These are phyloP conservation scores for Chelonus formosanus DNA, from an alignment of 2,888 invertebrate genomes.

Conservation along the genomic window DNA sequence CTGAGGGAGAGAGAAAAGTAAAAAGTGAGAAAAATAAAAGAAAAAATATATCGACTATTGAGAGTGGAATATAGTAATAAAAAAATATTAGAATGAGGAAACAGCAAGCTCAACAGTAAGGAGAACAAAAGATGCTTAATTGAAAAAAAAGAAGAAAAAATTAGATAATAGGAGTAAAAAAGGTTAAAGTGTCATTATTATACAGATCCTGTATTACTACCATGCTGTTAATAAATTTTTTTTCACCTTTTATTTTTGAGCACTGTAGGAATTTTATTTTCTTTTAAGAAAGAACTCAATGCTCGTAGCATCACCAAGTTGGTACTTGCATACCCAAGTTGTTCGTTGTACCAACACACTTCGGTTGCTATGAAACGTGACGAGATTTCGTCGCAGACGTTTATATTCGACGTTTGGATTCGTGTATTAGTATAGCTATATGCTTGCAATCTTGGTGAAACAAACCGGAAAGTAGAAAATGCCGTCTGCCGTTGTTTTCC, in stretches of 20 bases:
- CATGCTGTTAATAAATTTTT: constrained; percentile 2
- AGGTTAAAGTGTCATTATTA: no score
- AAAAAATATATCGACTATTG: constrained; percentile 28
- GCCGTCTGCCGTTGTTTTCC: background rate
- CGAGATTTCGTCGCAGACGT: constrained; percentile 26
- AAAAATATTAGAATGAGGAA: no score
- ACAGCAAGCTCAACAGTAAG: no score
- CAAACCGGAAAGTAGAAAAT: constrained; percentile 9
- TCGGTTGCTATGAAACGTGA: constrained; percentile 30
- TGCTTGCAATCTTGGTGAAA: background rate
- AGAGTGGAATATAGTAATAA: constrained; percentile 4
- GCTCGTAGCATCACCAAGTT: constrained; percentile 13
- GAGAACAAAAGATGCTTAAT: no score
- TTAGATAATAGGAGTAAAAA: no score
- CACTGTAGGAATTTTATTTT: constrained; percentile 7
- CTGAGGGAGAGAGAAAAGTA: constrained; percentile 12
- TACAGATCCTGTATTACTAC: no score
- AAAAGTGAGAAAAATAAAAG: constrained; percentile 25
- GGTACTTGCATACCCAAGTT: constrained; percentile 28
- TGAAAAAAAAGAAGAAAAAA: no score
- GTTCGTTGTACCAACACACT: constrained; percentile 15
- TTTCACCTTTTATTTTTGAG: background rate
- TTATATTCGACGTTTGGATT: constrained; percentile 18
- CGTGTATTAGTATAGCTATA: constrained; percentile 1
- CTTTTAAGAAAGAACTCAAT: background rate